phyloP scores from a whole-genome alignment of 2,888 invertebrate genomes.

The Anagyrus pseudococci region DNA sequence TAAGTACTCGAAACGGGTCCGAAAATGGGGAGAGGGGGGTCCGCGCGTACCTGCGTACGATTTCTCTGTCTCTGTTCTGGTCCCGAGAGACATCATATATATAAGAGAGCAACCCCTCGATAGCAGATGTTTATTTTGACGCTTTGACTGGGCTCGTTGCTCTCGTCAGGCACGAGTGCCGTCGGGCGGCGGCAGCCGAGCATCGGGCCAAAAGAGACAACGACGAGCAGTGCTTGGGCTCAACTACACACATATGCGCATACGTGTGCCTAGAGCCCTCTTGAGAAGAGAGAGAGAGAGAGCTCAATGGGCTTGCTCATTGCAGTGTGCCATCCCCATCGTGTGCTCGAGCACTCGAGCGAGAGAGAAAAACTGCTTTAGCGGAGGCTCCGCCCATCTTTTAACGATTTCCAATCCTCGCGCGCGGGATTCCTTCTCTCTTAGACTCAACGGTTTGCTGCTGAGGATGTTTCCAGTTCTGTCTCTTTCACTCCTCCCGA shows the following conservation, averaged over 20 bases:
- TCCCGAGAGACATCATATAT: neutral
- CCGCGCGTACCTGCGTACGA: neutral
- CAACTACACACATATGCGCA: neutral
- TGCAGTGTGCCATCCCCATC: neutral
- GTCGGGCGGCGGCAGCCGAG: no score
- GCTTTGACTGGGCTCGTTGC: neutral
- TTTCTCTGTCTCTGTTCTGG: no score
- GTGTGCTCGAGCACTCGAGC: no score
- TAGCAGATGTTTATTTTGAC: slow-evolving; percentile 33
- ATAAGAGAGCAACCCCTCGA: neutral
- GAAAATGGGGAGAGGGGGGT: no score
- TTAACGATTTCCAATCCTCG: slow-evolving; percentile 15
- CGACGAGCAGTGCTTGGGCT: neutral
- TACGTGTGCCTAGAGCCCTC: neutral
- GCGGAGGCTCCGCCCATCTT: slow-evolving; percentile 4
- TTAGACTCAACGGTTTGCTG: no score
- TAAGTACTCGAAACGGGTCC: no score
- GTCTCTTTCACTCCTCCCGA: no score
- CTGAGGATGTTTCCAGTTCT: no score
- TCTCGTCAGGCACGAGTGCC: neutral
- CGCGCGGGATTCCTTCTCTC: neutral
- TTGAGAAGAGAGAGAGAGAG: no score
- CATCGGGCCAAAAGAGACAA: neutral
- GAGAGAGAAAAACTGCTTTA: no score
- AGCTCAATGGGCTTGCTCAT: no score